Base-by-base conservation (phyloP, 1,140 invertebrate species). In the Mactra quadrangularis region DNA sequence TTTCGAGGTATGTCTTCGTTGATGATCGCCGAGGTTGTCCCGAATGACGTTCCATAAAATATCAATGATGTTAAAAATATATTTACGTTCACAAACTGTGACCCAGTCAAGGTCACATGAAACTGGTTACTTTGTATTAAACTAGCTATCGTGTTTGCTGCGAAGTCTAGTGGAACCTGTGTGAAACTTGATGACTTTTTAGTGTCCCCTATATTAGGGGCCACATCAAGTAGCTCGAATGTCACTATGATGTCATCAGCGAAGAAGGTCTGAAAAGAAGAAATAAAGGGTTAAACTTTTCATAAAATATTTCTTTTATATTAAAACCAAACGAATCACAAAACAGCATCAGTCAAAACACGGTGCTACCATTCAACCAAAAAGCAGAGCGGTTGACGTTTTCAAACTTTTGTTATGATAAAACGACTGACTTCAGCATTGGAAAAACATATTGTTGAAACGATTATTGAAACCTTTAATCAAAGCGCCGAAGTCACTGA, bases 161-260 rank as follows among this genome's bases (percentile, higher is more conserved):
- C 89, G 15, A 70, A 76, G 19, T 38, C 52, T 41, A 89, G 27
- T 3, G 81, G 53, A 0, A 83, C 82, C 45, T 89, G 84, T 3
- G 31, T 35, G 22, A 70, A 78, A 0, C n/a, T 29, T 3, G 60
- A 41, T 0, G 41, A 19, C 33, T 85, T 88, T 13, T 57, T 52
- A 2, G 88, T 84, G 68, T 90, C 82, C 1, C 87, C 87, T 0
- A 52, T 15, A 7, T 85, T 64, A 64, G 88, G 88, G 1, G 87
- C 85, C 0, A 83, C 85, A 50, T 90, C 89, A 17, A 90, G 77
- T 2, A 90, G 41, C 55, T 86, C 85, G 76, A 90, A 90, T 3
- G 75, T 74, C 15, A 89, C 84, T 6, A 88, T 64, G 13, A 89
- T 82, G 55, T 85, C 77, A 17, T 74, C 57, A 1, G 50, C 79